These are phyloP conservation scores for Lordiphosa fenestrarum DNA, from an alignment of 2,888 invertebrate species.

Conservation along the genomic window DNA sequence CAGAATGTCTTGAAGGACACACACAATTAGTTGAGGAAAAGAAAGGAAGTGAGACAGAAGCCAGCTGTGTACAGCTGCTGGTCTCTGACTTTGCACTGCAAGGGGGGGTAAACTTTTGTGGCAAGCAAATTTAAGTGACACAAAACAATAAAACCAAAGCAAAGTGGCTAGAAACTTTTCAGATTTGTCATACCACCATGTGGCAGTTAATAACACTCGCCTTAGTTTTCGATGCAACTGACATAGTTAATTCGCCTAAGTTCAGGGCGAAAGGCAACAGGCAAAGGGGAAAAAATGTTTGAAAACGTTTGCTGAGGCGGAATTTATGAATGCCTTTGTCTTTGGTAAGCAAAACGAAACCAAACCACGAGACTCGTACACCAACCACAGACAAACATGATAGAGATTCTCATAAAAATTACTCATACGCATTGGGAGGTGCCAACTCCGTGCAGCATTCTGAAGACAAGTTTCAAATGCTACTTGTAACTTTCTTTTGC, in stretches of 20 bases:
- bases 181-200: conserved; percentile 55
- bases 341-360: too few relatives aligned
- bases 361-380: too few relatives aligned
- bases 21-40: conserved; percentile 59
- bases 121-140: not conserved
- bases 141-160: conserved; percentile 35
- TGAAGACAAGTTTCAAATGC: conserved; percentile 66
- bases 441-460: conserved; percentile 14
- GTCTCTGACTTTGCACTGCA: not conserved
- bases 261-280: too few relatives aligned
- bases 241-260: too few relatives aligned
- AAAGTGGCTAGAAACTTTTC: conserved; percentile 54
- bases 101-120: conserved; percentile 37
- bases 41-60: conserved; percentile 50
- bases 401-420: conserved; percentile 54
- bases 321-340: not conserved
- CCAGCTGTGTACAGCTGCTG: not conserved
- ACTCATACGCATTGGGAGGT: conserved; percentile 63
- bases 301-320: too few relatives aligned
- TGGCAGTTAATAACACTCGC: too few relatives aligned
- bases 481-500: conserved; percentile 66
- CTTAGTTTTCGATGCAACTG: too few relatives aligned
- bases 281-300: too few relatives aligned
- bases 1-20: conserved; percentile 44
- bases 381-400: conserved; percentile 30